phyloP scores from a whole-genome alignment of 2,888 invertebrate genomes.

The Meandrusa payeni region DNA sequence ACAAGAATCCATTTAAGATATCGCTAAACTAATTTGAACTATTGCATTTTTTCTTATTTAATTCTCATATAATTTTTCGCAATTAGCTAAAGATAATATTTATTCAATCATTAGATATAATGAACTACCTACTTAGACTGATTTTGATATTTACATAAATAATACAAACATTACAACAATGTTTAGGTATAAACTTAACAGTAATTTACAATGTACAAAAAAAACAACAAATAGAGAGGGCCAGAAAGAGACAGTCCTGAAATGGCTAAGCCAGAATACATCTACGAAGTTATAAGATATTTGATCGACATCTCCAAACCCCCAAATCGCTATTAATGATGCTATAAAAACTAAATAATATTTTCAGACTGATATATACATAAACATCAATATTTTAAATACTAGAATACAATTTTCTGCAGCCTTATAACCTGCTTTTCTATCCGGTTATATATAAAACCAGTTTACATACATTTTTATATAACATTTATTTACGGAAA shows the following conservation, averaged over 20 bases:
- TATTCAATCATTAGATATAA: slow-evolving; percentile 45
- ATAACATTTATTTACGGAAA: too few species aligned
- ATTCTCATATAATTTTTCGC: slow-evolving; percentile 48
- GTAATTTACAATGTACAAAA: slow-evolving; percentile 63
- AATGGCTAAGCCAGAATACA: slow-evolving; percentile 44
- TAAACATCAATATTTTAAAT: slow-evolving; percentile 39
- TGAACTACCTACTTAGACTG: slow-evolving; percentile 56
- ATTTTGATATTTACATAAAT: slow-evolving; percentile 70
- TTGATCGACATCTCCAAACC: slow-evolving; percentile 19
- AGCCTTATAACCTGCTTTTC: slow-evolving; percentile 45
- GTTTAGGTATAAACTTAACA: slow-evolving; percentile 72
- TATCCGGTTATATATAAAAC: slow-evolving; percentile 24
- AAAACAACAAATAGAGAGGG: slow-evolving; percentile 63
- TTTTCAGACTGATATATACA: slow-evolving; percentile 48
- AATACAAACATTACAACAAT: slow-evolving; percentile 76
- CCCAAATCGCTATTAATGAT: slow-evolving; percentile 16
- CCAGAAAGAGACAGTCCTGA: slow-evolving; percentile 33
- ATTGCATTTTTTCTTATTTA: slow-evolving; percentile 38
- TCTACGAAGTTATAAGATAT: slow-evolving; percentile 28
- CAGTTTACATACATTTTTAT: slow-evolving; percentile 25
- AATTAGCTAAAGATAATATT: slow-evolving; percentile 54
- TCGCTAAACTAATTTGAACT: slow-evolving; percentile 67
- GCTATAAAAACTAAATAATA: slow-evolving; percentile 25
- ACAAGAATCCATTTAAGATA: slow-evolving; percentile 41
- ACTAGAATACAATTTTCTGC: slow-evolving; percentile 39